phyloP scores from a whole-genome alignment of 1,140 invertebrate species.

The Phymastichus coffea region DNA sequence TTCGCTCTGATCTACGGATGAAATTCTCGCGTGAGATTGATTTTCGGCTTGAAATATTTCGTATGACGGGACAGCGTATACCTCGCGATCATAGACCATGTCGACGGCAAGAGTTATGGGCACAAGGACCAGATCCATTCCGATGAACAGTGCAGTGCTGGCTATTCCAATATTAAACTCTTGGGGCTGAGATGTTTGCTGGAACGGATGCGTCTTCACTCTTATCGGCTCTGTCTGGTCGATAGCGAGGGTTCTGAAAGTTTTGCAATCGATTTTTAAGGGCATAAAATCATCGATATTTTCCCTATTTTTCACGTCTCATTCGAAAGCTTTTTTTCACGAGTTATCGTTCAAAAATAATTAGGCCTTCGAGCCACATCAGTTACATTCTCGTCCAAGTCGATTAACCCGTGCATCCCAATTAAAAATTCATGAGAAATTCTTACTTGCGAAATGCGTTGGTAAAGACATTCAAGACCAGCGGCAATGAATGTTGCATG shows the following conservation, averaged over 20 bases:
- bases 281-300: background rate
- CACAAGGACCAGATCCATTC: slow-evolving; percentile 75
- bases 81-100: slow-evolving; percentile 82
- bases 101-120: slow-evolving; percentile 77
- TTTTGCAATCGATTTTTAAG: background rate
- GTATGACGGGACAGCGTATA: slow-evolving; percentile 46
- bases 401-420: too few species aligned
- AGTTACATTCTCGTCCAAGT: too few species aligned
- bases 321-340: too few species aligned
- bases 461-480: slow-evolving; percentile 72
- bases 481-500: slow-evolving; percentile 75
- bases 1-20: slow-evolving; percentile 75
- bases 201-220: slow-evolving; percentile 67
- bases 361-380: too few species aligned
- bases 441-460: slow-evolving; percentile 69
- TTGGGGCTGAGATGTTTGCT: slow-evolving; percentile 66
- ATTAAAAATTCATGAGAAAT: too few species aligned
- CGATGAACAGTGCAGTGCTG: slow-evolving; percentile 71
- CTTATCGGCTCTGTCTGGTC: slow-evolving; percentile 45
- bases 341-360: too few species aligned
- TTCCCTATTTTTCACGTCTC: too few species aligned
- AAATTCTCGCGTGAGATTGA: background rate
- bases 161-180: slow-evolving; percentile 72
- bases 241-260: too few species aligned
- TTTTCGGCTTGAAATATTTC: background rate